phyloP scores from a whole-genome alignment of 2,113 vertebrate species.

The Nothobranchius kuhntae region DNA sequence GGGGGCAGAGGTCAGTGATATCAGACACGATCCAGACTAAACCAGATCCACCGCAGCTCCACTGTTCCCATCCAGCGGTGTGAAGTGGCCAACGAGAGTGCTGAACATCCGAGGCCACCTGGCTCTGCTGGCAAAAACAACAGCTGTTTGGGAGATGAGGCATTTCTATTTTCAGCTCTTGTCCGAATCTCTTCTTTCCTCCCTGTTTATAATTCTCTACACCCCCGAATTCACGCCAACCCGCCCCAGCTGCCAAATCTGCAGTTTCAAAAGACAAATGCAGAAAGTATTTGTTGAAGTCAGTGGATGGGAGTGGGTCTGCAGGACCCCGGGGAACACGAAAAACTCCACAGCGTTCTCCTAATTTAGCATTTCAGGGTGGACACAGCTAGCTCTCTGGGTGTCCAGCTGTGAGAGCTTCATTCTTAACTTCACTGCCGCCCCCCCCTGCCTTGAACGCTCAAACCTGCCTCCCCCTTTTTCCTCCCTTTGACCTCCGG shows the following conservation, averaged over 20 bases:
- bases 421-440: constrained; percentile 36
- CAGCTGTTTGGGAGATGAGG: constrained; percentile 90
- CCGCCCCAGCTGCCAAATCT: constrained; percentile 55
- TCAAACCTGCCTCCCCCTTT: constrained; percentile 33
- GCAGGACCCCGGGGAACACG: constrained; percentile 38
- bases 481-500: constrained; percentile 36
- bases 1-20: constrained; percentile 62
- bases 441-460: constrained; percentile 28
- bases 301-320: constrained; percentile 69
- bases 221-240: constrained; percentile 69
- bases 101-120: constrained; percentile 86
- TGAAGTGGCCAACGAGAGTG: constrained; percentile 41
- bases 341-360: constrained; percentile 37
- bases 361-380: constrained; percentile 57
- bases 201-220: constrained; percentile 79
- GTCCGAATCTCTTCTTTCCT: constrained; percentile 73
- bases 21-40: constrained; percentile 57
- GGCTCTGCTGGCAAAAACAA: constrained; percentile 94
- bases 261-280: constrained; percentile 73
- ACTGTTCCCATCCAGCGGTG: constrained; percentile 56
- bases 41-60: constrained; percentile 35
- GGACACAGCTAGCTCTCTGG: constrained; percentile 20
- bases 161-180: constrained; percentile 88
- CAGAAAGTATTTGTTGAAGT: constrained; percentile 78
- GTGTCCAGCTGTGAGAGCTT: constrained; percentile 40